Conservation (phyloP, 1,140 invertebrate species). For the Tetramorium alpestre region DNA sequence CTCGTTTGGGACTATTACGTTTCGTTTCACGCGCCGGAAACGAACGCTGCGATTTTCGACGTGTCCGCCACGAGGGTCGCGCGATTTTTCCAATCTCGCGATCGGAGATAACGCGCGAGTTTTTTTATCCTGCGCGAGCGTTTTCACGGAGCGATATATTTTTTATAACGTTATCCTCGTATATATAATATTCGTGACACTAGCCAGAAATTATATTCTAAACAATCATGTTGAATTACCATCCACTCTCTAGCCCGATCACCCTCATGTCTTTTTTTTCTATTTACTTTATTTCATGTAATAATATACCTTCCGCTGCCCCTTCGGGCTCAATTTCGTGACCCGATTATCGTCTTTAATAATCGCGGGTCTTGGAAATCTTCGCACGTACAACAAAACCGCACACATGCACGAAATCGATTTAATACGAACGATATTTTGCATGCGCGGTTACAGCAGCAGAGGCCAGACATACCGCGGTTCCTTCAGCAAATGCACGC, state of each 20-base stretch:
- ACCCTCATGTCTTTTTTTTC: neutral
- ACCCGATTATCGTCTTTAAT: neutral
- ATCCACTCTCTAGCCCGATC: neutral
- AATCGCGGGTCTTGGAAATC: neutral
- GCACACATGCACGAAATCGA: neutral
- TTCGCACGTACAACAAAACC: neutral
- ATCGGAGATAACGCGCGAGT: constrained; percentile 1
- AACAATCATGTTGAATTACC: neutral
- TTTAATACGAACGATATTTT: constrained; percentile 1
- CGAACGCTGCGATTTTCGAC: constrained; percentile 50
- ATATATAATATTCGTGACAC: neutral
- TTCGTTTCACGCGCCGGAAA: constrained; percentile 67
- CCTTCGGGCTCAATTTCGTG: neutral
- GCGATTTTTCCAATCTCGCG: constrained; percentile 31
- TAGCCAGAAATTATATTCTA: neutral
- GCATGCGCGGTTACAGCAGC: constrained; percentile 88
- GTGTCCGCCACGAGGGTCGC: constrained; percentile 17
- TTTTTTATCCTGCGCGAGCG: neutral
- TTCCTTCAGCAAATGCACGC: constrained; percentile 96
- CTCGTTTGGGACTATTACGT: constrained; percentile 80
- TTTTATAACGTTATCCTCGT: constrained; percentile 7
- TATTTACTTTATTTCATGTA: neutral
- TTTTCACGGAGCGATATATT: neutral
- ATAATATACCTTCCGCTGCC: neutral
- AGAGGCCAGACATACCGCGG: constrained; percentile 91